Conservation (phyloP, 2,888 invertebrate genomes). For the Parnassius smintheus region DNA sequence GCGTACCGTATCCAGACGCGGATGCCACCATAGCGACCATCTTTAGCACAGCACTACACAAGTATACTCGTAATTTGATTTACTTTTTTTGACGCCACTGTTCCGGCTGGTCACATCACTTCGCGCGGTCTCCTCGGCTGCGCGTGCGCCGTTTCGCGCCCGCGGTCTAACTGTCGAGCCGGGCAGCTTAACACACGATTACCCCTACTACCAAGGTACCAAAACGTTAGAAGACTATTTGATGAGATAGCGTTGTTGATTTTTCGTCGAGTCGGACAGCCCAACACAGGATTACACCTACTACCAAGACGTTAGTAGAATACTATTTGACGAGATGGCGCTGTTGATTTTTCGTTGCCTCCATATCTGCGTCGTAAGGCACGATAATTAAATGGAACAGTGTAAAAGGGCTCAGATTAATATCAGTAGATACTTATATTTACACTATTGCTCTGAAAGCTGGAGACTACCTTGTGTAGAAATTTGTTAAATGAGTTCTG, state of each 20-base stretch:
- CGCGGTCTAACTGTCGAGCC: conserved; percentile 36
- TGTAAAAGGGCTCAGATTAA: conserved; percentile 2
- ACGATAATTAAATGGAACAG: conserved; percentile 7
- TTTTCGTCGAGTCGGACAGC: conserved; percentile 46
- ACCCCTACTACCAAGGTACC: conserved; percentile 59
- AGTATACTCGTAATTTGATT: conserved; percentile 41
- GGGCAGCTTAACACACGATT: conserved; percentile 43
- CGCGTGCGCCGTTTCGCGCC: conserved; percentile 62
- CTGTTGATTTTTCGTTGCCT: conserved; percentile 48
- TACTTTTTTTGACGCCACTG: conserved; percentile 65
- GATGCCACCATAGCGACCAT: conserved; percentile 79
- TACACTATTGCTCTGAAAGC: too few relatives aligned
- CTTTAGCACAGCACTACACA: conserved; percentile 50
- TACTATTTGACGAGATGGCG: conserved; percentile 51
- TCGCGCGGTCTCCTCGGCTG: conserved; percentile 53
- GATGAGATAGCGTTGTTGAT: conserved; percentile 52
- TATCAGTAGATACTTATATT: not conserved
- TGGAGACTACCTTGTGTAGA: too few relatives aligned
- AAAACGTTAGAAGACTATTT: conserved; percentile 40
- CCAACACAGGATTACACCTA: conserved; percentile 51
- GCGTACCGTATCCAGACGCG: conserved; percentile 76
- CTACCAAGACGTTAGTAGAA: conserved; percentile 43
- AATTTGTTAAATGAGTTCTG: too few relatives aligned
- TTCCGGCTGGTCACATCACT: conserved; percentile 46
- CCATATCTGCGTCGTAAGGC: conserved; percentile 24